Percentiles rank a stretch among this genome's conserved stretches.
phyloP scores from a whole-genome alignment of 2,888 invertebrate species.

The Phytoseiulus persimilis region DNA sequence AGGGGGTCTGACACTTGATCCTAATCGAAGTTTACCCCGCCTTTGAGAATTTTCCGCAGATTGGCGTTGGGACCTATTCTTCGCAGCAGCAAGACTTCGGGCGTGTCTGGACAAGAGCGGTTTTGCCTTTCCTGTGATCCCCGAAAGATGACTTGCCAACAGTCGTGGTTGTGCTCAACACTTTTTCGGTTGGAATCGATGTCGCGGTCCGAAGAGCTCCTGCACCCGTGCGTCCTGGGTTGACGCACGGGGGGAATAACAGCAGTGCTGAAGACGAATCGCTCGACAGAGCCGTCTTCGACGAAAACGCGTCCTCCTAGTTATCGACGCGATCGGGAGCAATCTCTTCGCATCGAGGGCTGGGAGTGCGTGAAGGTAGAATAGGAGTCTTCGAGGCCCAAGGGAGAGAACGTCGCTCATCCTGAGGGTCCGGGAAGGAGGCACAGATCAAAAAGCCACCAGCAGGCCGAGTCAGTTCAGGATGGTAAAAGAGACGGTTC shows the following conservation, averaged over 20 bases:
- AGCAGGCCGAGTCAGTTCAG: too few species aligned
- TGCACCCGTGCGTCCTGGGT: neutral
- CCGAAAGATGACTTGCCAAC: too few species aligned
- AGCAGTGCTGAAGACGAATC: neutral
- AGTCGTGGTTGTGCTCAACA: too few species aligned
- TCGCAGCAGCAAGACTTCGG: too few species aligned
- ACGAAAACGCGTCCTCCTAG: neutral
- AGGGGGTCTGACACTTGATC: neutral
- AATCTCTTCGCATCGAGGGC: neutral
- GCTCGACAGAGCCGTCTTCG: neutral
- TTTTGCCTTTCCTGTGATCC: too few species aligned
- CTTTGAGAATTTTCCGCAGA: neutral
- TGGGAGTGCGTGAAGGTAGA: too few species aligned
- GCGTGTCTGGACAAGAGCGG: too few species aligned
- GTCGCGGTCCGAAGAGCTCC: neutral
- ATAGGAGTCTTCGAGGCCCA: too few species aligned
- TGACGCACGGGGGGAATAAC: neutral
- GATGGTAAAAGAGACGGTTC: too few species aligned
- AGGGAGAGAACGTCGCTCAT: too few species aligned
- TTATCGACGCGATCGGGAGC: neutral
- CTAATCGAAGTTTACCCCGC: neutral
- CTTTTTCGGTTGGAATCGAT: neutral
- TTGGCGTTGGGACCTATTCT: neutral
- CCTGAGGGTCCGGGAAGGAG: too few species aligned
- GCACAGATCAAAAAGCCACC: too few species aligned